Evolutionary conservation across 1,140 invertebrate genomes (phyloP).

Genomic region (Nylanderia fulva): DNA sequence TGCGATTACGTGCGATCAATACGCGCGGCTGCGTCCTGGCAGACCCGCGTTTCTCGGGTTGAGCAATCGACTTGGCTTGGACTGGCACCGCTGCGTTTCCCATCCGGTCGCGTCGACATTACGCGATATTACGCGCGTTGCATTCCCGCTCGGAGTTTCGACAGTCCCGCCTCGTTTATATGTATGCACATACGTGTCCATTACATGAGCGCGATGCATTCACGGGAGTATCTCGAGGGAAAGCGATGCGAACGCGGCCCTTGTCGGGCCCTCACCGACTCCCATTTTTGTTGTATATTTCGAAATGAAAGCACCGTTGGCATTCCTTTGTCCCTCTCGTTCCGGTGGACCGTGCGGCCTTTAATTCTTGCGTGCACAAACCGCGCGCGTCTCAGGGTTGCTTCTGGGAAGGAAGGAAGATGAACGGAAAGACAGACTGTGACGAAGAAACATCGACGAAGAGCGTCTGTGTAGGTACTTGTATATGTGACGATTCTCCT

Average conservation of each 20-base stretch:
- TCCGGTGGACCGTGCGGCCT: conserved; percentile 55
- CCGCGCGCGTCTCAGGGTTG: conserved; percentile 46
- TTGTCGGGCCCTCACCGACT: conserved; percentile 24
- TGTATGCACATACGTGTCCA: conserved; percentile 44
- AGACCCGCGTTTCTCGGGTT: conserved; percentile 65
- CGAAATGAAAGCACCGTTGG: conserved; percentile 63
- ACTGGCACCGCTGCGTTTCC: conserved; percentile 41
- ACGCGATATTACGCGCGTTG: conserved; percentile 50
- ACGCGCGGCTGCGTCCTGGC: conserved; percentile 63
- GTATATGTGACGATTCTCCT: conserved; percentile 42
- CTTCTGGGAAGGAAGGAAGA: conserved; percentile 47
- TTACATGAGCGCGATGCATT: conserved; percentile 48
- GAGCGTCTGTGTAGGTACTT: not conserved
- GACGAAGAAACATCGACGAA: conserved; percentile 22
- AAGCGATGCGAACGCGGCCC: conserved; percentile 61
- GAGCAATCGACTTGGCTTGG: conserved; percentile 67
- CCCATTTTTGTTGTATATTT: not conserved
- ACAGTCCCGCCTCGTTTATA: conserved; percentile 47
- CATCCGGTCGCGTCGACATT: conserved; percentile 68
- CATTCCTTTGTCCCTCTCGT: conserved; percentile 65
- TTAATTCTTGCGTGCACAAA: conserved; percentile 64
- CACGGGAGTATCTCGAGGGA: conserved; percentile 59
- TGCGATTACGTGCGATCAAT: conserved; percentile 63
- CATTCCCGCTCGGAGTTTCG: conserved; percentile 33
- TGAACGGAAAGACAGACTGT: not conserved